Base-by-base conservation (phyloP, 2,113 vertebrate species). In the Thamnaconus septentrionalis region DNA sequence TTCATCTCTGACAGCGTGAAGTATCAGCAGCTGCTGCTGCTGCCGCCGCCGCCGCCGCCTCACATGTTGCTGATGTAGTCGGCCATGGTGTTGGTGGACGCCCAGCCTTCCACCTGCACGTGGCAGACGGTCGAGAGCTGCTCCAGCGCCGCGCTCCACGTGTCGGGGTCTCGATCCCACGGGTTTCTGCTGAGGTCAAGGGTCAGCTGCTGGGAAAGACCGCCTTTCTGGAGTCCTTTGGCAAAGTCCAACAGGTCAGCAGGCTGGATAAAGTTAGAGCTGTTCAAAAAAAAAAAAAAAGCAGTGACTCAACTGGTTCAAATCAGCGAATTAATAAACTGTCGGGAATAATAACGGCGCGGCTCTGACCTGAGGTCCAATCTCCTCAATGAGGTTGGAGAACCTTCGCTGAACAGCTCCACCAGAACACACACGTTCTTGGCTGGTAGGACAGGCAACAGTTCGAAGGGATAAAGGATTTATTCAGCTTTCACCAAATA, bases 61-160 rank as follows among this genome's bases (percentile, higher is more conserved):
- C 18, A 98, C 95, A 95, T 98, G 53, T 94, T 92, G 71, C 93
- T 94, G 76, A 95, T 79, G 54, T 97, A 93, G 81, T 97, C 96
- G 4, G 91, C 94, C 8, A 97, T 94, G 11, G 92, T 92, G 71
- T 93, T 84, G 0, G 91, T 91, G 41, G 95, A 95, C 67, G 91
- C 92, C 96, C 95, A 97, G 0, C 87, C 78, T 18, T 94, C 90
- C 0, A 81, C 91, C 69, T 93, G 89, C 4, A 95, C 80, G 0
- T 84, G 86, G 73, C 94, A 95, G 74, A 93, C 57, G 0, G 91
- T 90, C 48, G 57, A 83, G 59, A 98, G 91, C 3, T 69, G 85
- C 48, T 67, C 75, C 60, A 97, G 83, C 0, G 95, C 96, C 68
- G 91, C 82, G 12, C 88, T 89, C 63, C 94, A 92, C 1, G 84